A percentile compares a stretch with the other conserved stretches of the same genome.
phyloP scores from a whole-genome alignment of 2,797 vertebrate species.

The Artibeus jamaicensis region DNA sequence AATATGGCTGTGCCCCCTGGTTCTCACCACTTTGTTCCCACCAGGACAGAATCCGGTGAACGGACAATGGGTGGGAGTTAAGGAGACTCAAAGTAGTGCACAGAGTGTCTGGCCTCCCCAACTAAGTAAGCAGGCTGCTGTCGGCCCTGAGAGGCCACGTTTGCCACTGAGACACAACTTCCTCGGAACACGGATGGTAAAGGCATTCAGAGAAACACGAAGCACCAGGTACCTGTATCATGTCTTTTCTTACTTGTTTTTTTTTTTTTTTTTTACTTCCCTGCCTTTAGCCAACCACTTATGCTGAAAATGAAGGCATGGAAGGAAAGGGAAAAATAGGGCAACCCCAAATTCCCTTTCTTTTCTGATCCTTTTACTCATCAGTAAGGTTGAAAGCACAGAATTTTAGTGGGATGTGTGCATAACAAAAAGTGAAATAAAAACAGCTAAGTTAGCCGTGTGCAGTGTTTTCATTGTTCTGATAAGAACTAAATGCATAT shows the following conservation, averaged over 20 bases:
- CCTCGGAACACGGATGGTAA: neutral
- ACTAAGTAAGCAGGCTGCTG: neutral
- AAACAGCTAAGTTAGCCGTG: neutral
- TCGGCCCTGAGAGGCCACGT: neutral
- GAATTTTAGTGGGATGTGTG: neutral
- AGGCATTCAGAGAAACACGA: neutral
- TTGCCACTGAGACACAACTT: neutral
- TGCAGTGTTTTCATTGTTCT: neutral
- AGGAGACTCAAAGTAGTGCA: neutral
- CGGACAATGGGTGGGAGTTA: neutral
- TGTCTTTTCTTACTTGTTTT: neutral
- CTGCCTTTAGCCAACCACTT: neutral
- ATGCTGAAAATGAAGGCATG: neutral
- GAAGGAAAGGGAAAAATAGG: neutral
- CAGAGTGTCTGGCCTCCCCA: neutral
- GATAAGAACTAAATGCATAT: neutral
- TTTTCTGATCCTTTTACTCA: neutral
- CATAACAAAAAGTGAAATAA: neutral
- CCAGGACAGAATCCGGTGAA: neutral
- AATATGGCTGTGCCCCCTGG: fast-evolving
- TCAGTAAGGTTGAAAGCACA: neutral
- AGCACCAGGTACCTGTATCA: neutral
- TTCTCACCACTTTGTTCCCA: neutral
- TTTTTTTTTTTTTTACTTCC: neutral
- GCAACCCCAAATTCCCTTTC: neutral